Base-by-base conservation (phyloP, 2,113 vertebrate genomes). In the Euleptes europaea region DNA sequence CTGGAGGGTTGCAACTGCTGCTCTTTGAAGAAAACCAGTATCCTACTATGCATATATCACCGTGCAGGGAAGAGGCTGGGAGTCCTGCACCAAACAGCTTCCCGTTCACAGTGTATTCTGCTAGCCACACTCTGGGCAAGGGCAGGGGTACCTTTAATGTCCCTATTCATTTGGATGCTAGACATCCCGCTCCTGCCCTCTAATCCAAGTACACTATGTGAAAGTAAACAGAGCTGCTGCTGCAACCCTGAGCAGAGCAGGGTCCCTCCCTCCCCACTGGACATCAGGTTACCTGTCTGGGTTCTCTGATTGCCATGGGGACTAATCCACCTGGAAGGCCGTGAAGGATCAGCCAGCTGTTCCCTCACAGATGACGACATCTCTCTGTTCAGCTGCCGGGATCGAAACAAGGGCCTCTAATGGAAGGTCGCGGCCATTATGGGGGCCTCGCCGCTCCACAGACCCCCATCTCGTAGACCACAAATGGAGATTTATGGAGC, bases 261-360 rank as follows among this genome's bases (percentile, higher is more conserved):
- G n/a, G 47, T 42, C 47, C 40, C 38, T 28, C 66, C 38, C 40
- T 63, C 63, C 47, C 23, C 3, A 17, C 70, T 28, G 70, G 86
- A 75, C 44, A 63, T 73, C 78, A 66, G 28, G 80, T 35, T 60
- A 47, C 1, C 0, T 83, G 69, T 78, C 74, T 83, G 86, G 73
- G 80, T 80, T 78, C 72, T 66, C 76, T 26, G 67, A 85, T 85
- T 85, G 84, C 84, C 60, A 85, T 85, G 84, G 84, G 84, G 84
- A 85, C 84, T 85, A 85, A 85, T 85, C 84, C 84, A 79, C 66
- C 76, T 85, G 77, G 67, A 85, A 85, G 84, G 84, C 51, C 77
- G 79, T 28, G 42, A 85, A 79, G 69, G 84, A 49, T 67, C 67
- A 85, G 84, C 76, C 84, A 85, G 76, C 84, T 85, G 84, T 85